Conservation (phyloP, 2,888 invertebrate species). For the Callimorpha dominula region DNA sequence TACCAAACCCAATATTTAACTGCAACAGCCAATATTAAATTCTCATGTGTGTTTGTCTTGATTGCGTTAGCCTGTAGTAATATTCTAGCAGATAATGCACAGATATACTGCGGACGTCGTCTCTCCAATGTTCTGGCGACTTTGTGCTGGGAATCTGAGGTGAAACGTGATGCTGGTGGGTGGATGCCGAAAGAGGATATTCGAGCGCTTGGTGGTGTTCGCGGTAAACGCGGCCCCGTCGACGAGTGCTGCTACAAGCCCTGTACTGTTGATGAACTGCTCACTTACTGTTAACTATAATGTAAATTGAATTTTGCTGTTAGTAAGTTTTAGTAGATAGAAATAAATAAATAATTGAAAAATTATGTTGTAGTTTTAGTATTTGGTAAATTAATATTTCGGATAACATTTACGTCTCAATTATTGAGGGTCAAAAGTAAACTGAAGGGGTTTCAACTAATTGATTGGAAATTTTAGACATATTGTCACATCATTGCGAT, state of each 20-base stretch:
- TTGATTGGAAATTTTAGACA: too few species aligned
- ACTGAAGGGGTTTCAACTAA: too few species aligned
- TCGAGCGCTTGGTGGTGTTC: background rate
- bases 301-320: background rate
- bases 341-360: background rate
- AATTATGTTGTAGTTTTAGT: too few species aligned
- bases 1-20: background rate
- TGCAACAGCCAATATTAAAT: slow-evolving; percentile 28
- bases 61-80: background rate
- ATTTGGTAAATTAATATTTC: too few species aligned
- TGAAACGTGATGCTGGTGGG: background rate
- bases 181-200: background rate
- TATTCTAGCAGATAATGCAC: background rate
- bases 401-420: too few species aligned
- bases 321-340: background rate
- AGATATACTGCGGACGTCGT: slow-evolving; percentile 8
- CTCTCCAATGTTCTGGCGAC: slow-evolving; percentile 5
- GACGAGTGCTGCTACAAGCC: background rate
- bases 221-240: background rate
- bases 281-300: background rate
- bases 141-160: background rate
- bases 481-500: too few species aligned
- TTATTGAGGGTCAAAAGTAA: too few species aligned
- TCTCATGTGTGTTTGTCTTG: background rate
- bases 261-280: background rate